Conservation (phyloP, 2,113 vertebrate genomes). For the Monopterus albus region DNA sequence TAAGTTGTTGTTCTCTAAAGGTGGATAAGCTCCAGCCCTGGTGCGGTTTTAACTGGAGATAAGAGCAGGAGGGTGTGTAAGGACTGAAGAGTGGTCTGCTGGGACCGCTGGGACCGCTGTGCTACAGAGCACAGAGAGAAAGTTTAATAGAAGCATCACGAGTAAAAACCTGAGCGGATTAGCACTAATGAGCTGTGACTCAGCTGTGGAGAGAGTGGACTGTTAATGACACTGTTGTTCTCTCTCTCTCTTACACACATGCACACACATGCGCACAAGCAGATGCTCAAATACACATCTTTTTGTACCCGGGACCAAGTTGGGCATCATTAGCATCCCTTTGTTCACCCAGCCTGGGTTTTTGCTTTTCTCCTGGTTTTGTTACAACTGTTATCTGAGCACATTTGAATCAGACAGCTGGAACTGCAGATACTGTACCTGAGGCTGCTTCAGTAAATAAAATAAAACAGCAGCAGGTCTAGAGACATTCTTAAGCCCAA, state of each 20-base stretch:
- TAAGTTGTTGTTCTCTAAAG: conserved; percentile 22
- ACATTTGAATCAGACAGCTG: conserved; percentile 42
- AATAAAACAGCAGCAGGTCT: conserved; percentile 14
- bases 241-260: conserved; percentile 5
- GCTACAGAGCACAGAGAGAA: conserved; percentile 26
- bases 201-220: conserved; percentile 32
- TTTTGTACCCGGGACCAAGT: conserved; percentile 1
- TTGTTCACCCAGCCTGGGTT: conserved; percentile 19
- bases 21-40: conserved; percentile 30
- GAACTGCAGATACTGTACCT: conserved; percentile 44
- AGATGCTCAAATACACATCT: conserved; percentile 14
- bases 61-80: conserved; percentile 25
- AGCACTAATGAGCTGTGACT: conserved; percentile 71
- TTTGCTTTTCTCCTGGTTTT: conserved; percentile 32
- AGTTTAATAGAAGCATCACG: conserved; percentile 40
- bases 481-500: conserved; percentile 15
- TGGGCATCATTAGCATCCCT: conserved; percentile 29
- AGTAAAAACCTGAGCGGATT: conserved; percentile 58
- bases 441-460: conserved; percentile 26
- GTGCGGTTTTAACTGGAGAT: conserved; percentile 27
- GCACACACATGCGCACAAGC: neutral
- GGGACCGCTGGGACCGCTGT: conserved; percentile 22
- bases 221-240: conserved; percentile 55
- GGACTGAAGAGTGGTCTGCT: conserved; percentile 19
- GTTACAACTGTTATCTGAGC: conserved; percentile 27